Percentiles rank a stretch among this genome's conserved stretches.
phyloP scores from a whole-genome alignment of 2,113 vertebrate genomes.

The Micronycteris hirsuta region DNA sequence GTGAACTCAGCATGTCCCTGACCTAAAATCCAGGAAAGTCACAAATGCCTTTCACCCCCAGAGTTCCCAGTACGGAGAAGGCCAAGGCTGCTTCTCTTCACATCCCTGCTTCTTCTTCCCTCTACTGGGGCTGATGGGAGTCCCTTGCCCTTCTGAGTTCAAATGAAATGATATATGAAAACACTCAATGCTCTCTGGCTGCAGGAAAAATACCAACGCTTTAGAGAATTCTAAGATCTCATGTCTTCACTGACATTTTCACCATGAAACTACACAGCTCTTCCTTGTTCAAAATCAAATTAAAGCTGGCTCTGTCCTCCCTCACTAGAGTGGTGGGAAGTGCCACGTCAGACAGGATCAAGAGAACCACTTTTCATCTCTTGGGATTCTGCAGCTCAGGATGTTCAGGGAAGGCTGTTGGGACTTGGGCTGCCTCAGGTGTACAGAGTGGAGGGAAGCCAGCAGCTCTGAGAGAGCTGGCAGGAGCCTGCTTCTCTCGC shows the following conservation, averaged over 20 bases:
- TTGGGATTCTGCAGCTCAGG: neutral
- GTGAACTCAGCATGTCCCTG: neutral
- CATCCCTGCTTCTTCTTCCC: neutral
- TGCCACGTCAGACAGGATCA: neutral
- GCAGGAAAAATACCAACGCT: neutral
- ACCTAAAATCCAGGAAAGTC: neutral
- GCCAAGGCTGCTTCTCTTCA: neutral
- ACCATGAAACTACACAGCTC: neutral
- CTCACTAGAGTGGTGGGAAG: neutral
- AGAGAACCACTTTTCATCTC: neutral
- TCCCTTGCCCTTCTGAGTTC: neutral
- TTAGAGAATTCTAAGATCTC: neutral
- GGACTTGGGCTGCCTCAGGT: neutral
- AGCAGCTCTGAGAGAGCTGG: neutral
- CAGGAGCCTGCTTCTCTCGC: neutral
- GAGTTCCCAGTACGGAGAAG: neutral
- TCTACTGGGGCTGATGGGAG: neutral
- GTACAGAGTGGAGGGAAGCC: neutral
- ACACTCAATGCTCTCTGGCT: neutral
- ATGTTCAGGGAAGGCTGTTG: neutral
- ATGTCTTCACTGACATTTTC: neutral
- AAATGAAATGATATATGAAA: neutral
- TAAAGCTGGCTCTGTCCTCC: neutral
- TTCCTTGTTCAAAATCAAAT: neutral
- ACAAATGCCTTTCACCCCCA: neutral